Conservation (phyloP, 2,797 vertebrate species). For the Microchirus variegatus region DNA sequence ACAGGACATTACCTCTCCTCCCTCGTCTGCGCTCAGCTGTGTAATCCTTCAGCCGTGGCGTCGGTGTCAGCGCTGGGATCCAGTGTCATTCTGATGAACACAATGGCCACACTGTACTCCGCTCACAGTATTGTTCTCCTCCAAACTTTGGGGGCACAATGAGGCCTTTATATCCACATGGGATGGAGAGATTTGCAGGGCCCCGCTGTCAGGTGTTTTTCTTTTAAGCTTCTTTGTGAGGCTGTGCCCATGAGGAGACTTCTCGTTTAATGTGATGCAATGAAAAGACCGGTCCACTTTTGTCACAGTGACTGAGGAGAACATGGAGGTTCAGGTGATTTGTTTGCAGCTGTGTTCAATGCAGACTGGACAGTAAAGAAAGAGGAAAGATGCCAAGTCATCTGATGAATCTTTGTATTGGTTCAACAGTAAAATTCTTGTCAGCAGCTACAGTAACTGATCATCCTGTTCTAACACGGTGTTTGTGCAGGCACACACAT, state of each 20-base stretch:
- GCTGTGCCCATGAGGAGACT: slow-evolving; percentile 17
- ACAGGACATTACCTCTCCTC: slow-evolving; percentile 45
- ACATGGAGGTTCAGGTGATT: neutral
- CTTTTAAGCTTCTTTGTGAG: slow-evolving; percentile 20
- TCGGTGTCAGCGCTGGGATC: slow-evolving; percentile 64
- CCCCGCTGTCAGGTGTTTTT: slow-evolving; percentile 63
- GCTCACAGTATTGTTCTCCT: slow-evolving; percentile 59
- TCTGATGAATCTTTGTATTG: neutral
- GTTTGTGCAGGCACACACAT: too few species aligned
- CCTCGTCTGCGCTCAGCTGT: slow-evolving; percentile 41
- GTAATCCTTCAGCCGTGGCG: slow-evolving; percentile 48
- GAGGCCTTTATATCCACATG: slow-evolving; percentile 65
- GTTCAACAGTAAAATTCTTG: neutral
- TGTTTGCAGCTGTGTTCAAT: neutral
- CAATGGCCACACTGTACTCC: slow-evolving; percentile 75
- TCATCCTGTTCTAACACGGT: too few species aligned
- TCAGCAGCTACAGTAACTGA: too few species aligned
- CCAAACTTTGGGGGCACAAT: slow-evolving; percentile 68
- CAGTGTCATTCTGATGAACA: slow-evolving; percentile 61
- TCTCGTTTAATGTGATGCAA: neutral
- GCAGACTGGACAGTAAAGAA: neutral
- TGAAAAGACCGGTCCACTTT: neutral
- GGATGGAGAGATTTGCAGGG: slow-evolving; percentile 22
- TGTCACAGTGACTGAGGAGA: neutral
- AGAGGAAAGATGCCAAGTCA: neutral